Conservation (phyloP, 2,113 vertebrate genomes). For the Corythornis madagascariensis region DNA sequence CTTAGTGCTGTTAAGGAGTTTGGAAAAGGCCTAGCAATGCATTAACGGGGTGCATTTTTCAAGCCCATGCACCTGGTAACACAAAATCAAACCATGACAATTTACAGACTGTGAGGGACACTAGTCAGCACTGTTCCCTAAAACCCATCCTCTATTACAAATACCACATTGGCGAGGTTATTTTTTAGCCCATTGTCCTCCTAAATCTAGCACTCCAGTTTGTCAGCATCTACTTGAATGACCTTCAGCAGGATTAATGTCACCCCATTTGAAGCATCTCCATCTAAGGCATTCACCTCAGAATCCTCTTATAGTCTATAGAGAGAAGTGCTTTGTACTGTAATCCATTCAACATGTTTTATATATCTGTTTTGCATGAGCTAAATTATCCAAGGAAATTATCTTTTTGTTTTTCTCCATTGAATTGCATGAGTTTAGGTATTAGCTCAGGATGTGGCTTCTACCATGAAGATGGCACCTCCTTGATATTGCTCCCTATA, state of each 20-base stretch:
- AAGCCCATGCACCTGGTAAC: background rate
- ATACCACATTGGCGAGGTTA: fast-evolving
- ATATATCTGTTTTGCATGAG: background rate
- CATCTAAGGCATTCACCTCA: background rate
- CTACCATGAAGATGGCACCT: background rate
- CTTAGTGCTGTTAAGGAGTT: background rate
- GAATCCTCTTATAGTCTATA: background rate
- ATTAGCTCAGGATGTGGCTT: background rate
- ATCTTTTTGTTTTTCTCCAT: background rate
- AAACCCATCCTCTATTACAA: background rate
- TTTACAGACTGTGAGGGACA: background rate
- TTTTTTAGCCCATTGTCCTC: background rate
- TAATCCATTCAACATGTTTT: background rate
- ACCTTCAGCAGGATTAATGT: background rate
- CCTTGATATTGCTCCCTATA: background rate
- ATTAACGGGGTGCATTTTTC: background rate
- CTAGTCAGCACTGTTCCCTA: background rate
- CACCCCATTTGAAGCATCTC: background rate
- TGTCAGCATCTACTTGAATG: background rate
- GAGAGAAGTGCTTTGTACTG: background rate
- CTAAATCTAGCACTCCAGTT: background rate
- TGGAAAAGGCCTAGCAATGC: background rate
- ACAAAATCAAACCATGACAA: background rate
- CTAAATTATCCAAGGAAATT: background rate
- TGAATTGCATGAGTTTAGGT: background rate